Base-by-base conservation (phyloP, 1,140 invertebrate species). In the Hydropsyche tenuis region DNA sequence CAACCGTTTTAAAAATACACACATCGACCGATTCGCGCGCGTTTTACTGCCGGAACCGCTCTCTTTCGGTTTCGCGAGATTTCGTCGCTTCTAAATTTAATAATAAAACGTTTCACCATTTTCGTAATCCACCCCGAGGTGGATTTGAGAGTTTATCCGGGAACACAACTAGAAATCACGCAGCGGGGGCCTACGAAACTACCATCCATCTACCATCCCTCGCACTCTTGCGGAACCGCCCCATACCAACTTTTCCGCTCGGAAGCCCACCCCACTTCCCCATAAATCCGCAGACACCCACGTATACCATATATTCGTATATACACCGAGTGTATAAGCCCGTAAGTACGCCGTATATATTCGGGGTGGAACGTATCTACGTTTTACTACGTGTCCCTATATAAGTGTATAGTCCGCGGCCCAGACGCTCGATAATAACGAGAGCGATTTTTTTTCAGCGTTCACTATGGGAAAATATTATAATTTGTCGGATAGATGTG, bases 151-250 rank as follows among this genome's bases (percentile, higher is more conserved):
- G 65, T 70, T 77, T 77, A 77, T 75, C 76, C 76, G 20, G 66
- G 73, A 60, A 72, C 66, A 69, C 64, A 75, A 77, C 73, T 74
- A 73, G 76, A 73, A 75, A 75, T 77, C 76, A 77, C 76, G 76
- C 76, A 77, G 73, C 76, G 71, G 76, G 73, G 76, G 68, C n/a
- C n/a, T 68, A 9, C 30, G 30, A 37, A 37, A 9, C 30, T 6
- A 43, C n/a, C n/a, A n/a, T n/a, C n/a, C n/a, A 77, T 75, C 76
- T 69, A 75, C 73, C 75, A 72, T 43, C 45, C 22, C 37, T 42
- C 63, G 25, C 43, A 22, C 63, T n/a, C 63, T 1, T 2, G 1
- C 22, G 30, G 18, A 20, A 23, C 56, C 23, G 37, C 20, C 56
- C 37, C 74, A 64, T 73, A 23, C 66, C 65, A 51, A 65, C 53